Evolutionary conservation across 2,888 invertebrate species (phyloP).

Genomic region (Platycheirus albimanus): DNA sequence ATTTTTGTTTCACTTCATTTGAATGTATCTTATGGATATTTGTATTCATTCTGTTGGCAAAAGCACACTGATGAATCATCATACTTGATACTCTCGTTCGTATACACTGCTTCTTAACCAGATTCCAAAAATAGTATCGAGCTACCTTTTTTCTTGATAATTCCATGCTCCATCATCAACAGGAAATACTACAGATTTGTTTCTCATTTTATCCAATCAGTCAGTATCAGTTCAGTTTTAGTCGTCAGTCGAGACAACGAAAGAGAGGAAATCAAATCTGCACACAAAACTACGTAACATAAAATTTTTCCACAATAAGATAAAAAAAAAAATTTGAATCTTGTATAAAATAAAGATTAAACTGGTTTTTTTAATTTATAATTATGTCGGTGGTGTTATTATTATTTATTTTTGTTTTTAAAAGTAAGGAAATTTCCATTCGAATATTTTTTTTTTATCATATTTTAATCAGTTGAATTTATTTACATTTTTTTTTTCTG

Average conservation of each 20-base stretch:
- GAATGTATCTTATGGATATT: background rate
- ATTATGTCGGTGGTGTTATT: slow-evolving; percentile 15
- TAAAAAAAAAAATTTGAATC: background rate
- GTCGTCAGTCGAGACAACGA: background rate
- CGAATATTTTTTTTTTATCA: slow-evolving; percentile 66
- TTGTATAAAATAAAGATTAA: slow-evolving; percentile 15
- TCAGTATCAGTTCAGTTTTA: no score
- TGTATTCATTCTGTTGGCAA: background rate
- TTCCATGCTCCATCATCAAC: slow-evolving; percentile 63
- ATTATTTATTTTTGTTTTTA: slow-evolving; percentile 32
- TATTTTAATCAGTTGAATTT: slow-evolving; percentile 54
- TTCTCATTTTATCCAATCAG: slow-evolving; percentile 9
- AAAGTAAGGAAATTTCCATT: slow-evolving; percentile 64
- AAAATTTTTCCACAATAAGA: slow-evolving; percentile 11
- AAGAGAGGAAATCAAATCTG: no score
- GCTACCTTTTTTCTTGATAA: slow-evolving; percentile 53
- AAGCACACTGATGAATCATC: slow-evolving; percentile 57
- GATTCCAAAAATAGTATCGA: slow-evolving; percentile 64
- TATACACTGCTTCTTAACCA: slow-evolving; percentile 30
- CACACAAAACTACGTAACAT: slow-evolving; percentile 24
- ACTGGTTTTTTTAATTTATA: slow-evolving; percentile 18
- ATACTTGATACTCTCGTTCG: no score
- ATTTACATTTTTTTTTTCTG: background rate
- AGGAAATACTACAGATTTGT: slow-evolving; percentile 62
- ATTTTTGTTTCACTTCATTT: background rate